Evolutionary conservation across 2,888 invertebrate genomes (phyloP).

Genomic region (Drosophila cognata): DNA sequence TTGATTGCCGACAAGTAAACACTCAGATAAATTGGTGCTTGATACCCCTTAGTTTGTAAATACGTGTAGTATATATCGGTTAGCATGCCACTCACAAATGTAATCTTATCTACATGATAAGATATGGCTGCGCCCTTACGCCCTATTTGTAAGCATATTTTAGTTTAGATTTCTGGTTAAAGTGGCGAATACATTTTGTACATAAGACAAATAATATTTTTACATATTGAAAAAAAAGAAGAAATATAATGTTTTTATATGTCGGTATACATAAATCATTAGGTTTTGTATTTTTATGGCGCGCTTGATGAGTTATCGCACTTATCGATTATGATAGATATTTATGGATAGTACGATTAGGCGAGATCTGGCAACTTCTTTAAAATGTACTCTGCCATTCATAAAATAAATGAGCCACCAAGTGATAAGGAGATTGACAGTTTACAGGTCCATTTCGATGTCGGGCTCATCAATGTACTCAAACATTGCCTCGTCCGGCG

Average conservation of each 20-base stretch:
- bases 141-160: conserved; percentile 29
- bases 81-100: conserved; percentile 10
- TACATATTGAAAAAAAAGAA: conserved; percentile 19
- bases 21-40: conserved; percentile 42
- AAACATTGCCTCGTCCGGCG: background rate
- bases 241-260: background rate
- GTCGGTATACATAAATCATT: background rate
- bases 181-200: conserved; percentile 28
- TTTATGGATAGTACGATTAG: background rate
- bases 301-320: no score
- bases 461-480: conserved; percentile 25
- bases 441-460: conserved; percentile 10
- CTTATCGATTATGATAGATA: background rate
- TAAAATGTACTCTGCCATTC: background rate
- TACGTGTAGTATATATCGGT: background rate
- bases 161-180: conserved; percentile 28
- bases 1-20: conserved; percentile 42
- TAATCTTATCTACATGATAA: background rate
- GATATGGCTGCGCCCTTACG: background rate
- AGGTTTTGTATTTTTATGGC: no score
- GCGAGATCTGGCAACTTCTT: background rate
- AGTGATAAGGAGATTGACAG: background rate
- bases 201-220: conserved; percentile 42
- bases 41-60: conserved; percentile 29
- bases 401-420: background rate